A percentile compares a stretch with the other conserved stretches of the same genome.
phyloP scores from a whole-genome alignment of 2,797 vertebrate genomes.

The Lepus oiostolus region DNA sequence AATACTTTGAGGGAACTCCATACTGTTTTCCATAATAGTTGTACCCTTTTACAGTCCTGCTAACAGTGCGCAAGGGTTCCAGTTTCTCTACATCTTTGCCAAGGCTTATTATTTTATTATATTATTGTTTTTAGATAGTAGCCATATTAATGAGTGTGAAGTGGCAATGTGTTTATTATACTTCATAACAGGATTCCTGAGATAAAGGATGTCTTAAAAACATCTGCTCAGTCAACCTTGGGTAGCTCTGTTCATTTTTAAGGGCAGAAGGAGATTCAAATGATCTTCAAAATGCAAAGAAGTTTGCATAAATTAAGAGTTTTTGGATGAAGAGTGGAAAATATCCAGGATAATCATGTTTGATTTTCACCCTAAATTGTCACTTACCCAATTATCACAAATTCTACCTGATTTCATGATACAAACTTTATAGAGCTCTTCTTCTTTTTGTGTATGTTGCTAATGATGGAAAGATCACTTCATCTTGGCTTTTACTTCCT shows the following conservation, averaged over 20 bases:
- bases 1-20: neutral
- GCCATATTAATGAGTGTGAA: neutral
- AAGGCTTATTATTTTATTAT: slow-evolving; percentile 4
- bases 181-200: neutral
- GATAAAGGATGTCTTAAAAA: slow-evolving; percentile 46
- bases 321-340: slow-evolving; percentile 59
- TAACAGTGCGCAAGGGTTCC: neutral
- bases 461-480: slow-evolving; percentile 16
- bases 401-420: slow-evolving; percentile 52
- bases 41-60: neutral
- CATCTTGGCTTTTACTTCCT: slow-evolving; percentile 41
- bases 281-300: slow-evolving; percentile 48
- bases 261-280: slow-evolving; percentile 9
- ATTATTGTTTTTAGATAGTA: neutral
- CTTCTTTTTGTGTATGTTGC: slow-evolving; percentile 45
- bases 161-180: slow-evolving; percentile 12
- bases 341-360: slow-evolving; percentile 49
- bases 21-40: neutral
- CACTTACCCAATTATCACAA: slow-evolving; percentile 51
- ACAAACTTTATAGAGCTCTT: neutral
- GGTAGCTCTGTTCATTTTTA: slow-evolving; percentile 26
- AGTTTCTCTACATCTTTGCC: neutral
- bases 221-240: neutral
- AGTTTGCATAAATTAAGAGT: slow-evolving; percentile 62
- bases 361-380: slow-evolving; percentile 62